These are phyloP conservation scores for Diplolepis rosae DNA, from an alignment of 2,888 invertebrate species.

Conservation along the genomic window DNA sequence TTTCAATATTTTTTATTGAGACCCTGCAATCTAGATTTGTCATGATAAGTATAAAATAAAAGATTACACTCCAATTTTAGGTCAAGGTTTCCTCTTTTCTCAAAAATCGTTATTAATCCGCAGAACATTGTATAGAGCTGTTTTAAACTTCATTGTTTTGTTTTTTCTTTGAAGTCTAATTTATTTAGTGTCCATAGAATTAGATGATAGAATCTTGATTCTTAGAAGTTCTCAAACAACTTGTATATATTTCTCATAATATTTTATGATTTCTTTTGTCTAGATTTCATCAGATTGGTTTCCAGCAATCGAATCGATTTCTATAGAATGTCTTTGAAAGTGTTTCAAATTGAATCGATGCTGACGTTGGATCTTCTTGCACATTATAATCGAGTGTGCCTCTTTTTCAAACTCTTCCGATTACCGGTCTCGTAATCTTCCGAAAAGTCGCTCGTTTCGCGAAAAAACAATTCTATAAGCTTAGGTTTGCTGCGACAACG, in stretches of 20 bases:
- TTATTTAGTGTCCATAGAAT: too few species aligned
- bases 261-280: not conserved
- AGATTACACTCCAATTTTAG: not conserved
- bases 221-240: not conserved
- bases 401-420: slow-evolving; percentile 1
- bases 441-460: slow-evolving; percentile 15
- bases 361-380: slow-evolving; percentile 6
- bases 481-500: slow-evolving; percentile 42
- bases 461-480: slow-evolving; percentile 5
- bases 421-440: slow-evolving; percentile 21
- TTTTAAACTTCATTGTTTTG: too few species aligned
- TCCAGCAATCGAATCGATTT: not conserved
- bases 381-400: not conserved
- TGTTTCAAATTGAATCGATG: too few species aligned
- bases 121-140: too few species aligned
- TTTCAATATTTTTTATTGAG: not conserved
- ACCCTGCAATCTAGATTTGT: not conserved
- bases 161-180: too few species aligned
- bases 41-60: not conserved
- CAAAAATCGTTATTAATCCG: not conserved
- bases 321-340: not conserved
- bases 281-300: not conserved
- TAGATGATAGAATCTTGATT: too few species aligned
- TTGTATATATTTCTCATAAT: not conserved
- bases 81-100: not conserved